Conservation (phyloP, 2,888 invertebrate species). For the Eilema depressum region DNA sequence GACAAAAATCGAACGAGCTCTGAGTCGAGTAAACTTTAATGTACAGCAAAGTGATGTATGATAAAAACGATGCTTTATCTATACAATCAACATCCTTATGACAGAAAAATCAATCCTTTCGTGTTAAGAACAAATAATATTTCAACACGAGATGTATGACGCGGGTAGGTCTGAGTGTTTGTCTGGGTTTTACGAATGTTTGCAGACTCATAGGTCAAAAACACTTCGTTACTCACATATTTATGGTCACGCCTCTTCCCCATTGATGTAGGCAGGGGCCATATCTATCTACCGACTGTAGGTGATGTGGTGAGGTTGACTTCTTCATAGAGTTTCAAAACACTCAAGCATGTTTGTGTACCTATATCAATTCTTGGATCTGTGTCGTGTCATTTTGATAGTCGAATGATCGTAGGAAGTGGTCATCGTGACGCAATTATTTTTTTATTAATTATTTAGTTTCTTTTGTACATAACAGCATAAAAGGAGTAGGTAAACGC, state of each 20-base stretch:
- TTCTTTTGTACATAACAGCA: too few relatives aligned
- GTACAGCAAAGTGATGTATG: neutral
- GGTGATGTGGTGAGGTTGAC: too few relatives aligned
- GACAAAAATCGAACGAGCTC: neutral
- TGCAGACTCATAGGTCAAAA: neutral
- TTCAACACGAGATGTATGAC: neutral
- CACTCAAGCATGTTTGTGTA: too few relatives aligned
- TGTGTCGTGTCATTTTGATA: too few relatives aligned
- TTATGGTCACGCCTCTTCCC: neutral
- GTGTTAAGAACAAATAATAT: slow-evolving; percentile 4
- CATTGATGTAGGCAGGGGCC: neutral
- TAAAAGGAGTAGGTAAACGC: too few relatives aligned
- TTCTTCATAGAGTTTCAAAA: too few relatives aligned
- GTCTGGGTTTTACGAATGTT: neutral
- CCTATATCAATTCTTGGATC: too few relatives aligned
- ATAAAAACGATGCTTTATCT: neutral
- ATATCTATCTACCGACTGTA: neutral
- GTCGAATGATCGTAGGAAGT: too few relatives aligned
- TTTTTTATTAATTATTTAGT: too few relatives aligned
- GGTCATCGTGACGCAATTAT: too few relatives aligned
- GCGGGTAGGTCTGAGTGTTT: neutral
- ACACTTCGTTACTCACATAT: neutral
- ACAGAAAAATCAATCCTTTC: neutral
- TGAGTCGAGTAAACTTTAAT: neutral
- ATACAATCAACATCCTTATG: neutral